Evolutionary conservation across 2,113 vertebrate genomes (phyloP).

Genomic region (Corvus cornix): DNA sequence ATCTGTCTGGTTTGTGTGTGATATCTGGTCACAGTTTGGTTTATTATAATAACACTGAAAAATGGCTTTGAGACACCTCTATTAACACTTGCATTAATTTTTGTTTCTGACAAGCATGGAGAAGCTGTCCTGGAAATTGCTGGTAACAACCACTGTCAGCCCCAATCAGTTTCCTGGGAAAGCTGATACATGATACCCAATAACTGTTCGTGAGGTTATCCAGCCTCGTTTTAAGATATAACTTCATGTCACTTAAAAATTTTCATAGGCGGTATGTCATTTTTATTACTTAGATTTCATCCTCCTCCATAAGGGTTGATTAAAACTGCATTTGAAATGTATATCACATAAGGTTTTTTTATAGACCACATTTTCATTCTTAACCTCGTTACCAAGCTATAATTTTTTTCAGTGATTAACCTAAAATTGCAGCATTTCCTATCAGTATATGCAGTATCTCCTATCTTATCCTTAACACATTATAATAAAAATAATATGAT

Average conservation of each 20-base stretch:
- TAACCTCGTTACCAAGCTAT: slow-evolving; percentile 32
- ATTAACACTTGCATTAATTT: not conserved
- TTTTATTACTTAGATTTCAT: slow-evolving; percentile 48
- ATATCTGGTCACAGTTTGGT: not conserved
- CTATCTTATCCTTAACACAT: not conserved
- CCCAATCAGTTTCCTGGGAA: not conserved
- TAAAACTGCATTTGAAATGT: slow-evolving; percentile 56
- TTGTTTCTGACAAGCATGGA: not conserved
- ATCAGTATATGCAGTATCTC: not conserved
- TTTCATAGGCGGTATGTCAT: not conserved
- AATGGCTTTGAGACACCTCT: not conserved
- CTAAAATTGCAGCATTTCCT: not conserved
- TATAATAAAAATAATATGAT: not conserved
- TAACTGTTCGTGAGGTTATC: not conserved
- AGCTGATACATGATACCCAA: not conserved
- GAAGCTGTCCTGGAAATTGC: not conserved
- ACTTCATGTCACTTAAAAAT: slow-evolving; percentile 7
- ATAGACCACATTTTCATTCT: slow-evolving; percentile 35
- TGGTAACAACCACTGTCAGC: not conserved
- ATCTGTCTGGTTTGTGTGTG: not conserved
- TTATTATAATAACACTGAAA: not conserved
- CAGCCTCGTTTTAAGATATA: not conserved
- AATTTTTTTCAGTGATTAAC: slow-evolving; percentile 33
- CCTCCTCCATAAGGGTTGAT: slow-evolving; percentile 39
- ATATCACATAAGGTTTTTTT: slow-evolving; percentile 27